Evolutionary conservation across 2,888 invertebrate species (phyloP), one percentile per base, ranked within the genome.

Genomic region (Sarcophaga caerulescens): DNA sequence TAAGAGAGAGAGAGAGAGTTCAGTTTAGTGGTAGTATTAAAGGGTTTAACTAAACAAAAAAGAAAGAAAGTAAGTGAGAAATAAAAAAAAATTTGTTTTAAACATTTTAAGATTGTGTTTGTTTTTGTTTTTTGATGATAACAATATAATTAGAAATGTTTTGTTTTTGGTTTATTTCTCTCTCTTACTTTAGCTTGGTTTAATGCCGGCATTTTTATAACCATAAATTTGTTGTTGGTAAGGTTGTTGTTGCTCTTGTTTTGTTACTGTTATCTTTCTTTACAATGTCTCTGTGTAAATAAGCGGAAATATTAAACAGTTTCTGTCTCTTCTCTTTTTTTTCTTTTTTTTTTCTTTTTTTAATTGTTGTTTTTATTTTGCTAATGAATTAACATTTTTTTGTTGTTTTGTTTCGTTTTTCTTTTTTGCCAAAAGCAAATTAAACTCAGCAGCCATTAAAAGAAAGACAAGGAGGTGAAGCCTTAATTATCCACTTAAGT

Each of bases 181-280:
- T 35, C 35, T 35, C 35, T 25, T 25, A 6, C 0, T 35, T 35
- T 35, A 2, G 35, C 0, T 35, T 45, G n/a, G 52, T 70, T 70
- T n/a, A 77, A 83, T 73, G 25, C 74, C 83, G 83, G 83, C 74
- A 62, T 79, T 44, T 74, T 74, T 57, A 62, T 63, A 83, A 69
- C 63, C 35, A 68, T 65, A 63, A 21, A 63, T 78, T 74, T 81
- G 4, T 59, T 74, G 73, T 14, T 35, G 35, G 3, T 5, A 12
- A 60, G 2, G n/a, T 52, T 63, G 45, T 65, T 21, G 8, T 21
- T 25, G 4, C 63, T 57, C 44, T 5, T 44, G 3, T 69, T 66
- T 62, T 25, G 3, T 65, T 47, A 35, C 35, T 77, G 45, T 12
- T 21, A n/a, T 68, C 21, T 19, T 47, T 62, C 8, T 8, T 8